phyloP scores from a whole-genome alignment of 2,797 vertebrate genomes.

The Malacoraja senta region DNA sequence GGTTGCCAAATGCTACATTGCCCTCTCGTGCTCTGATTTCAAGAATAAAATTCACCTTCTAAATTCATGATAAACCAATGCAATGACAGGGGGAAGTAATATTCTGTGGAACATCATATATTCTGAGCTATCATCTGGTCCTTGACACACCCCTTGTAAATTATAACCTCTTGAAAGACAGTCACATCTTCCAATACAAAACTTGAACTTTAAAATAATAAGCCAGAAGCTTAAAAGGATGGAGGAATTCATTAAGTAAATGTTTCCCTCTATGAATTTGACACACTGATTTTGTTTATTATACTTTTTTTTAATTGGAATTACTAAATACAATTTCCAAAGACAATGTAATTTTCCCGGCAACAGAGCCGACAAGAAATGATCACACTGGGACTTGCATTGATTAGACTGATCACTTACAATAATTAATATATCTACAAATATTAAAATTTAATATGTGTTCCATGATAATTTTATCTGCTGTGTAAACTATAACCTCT shows the following conservation, averaged over 20 bases:
- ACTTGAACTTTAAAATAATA: not conserved
- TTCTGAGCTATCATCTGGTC: not conserved
- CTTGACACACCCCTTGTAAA: not conserved
- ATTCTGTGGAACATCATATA: not conserved
- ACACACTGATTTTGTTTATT: too few species aligned
- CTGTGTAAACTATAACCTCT: not conserved
- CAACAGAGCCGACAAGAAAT: not conserved
- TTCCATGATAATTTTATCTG: not conserved
- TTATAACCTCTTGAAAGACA: not conserved
- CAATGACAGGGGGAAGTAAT: not conserved
- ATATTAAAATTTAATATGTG: not conserved
- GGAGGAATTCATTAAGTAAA: not conserved
- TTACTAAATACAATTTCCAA: not conserved
- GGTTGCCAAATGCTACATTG: not conserved
- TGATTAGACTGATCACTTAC: not conserved
- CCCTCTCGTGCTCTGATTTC: too few species aligned
- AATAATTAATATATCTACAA: not conserved
- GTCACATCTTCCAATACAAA: not conserved
- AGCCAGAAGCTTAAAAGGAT: not conserved
- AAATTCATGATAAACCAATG: not conserved
- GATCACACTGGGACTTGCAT: not conserved
- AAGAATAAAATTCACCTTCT: not conserved
- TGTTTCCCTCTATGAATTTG: too few species aligned
- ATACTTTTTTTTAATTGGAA: not conserved
- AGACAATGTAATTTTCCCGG: not conserved